These are phyloP conservation scores for Phyllotreta cruciferae DNA, from an alignment of 2,888 invertebrate genomes.

Conservation along the genomic window DNA sequence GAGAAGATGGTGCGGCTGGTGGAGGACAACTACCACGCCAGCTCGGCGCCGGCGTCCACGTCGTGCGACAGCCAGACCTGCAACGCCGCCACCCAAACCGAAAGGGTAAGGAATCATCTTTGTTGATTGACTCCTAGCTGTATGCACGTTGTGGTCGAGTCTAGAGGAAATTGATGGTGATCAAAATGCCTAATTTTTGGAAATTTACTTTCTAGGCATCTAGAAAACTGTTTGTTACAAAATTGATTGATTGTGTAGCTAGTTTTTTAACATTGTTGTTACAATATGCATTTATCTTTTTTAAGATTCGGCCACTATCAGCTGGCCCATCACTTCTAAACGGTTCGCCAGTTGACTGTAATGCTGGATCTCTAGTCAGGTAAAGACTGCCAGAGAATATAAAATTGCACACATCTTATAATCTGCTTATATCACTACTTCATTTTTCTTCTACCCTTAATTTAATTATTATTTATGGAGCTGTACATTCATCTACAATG, in stretches of 20 bases:
- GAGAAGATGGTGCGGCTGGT: conserved; percentile 70
- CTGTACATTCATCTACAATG: too few species aligned
- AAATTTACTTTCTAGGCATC: too few species aligned
- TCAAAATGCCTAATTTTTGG: too few species aligned
- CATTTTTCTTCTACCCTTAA: neutral
- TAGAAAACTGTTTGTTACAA: too few species aligned
- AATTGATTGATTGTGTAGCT: conserved; percentile 2
- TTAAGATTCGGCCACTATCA: conserved; percentile 66
- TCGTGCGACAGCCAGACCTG: conserved; percentile 64
- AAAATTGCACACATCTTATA: too few species aligned
- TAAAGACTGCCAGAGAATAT: conserved; percentile 50
- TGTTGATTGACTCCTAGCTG: neutral
- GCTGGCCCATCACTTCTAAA: conserved; percentile 66
- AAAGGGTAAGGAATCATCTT: conserved; percentile 68
- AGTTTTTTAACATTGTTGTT: neutral
- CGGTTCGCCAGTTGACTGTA: conserved; percentile 62
- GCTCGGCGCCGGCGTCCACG: conserved; percentile 58
- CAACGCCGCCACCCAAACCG: conserved; percentile 87
- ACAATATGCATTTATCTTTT: conserved; percentile 19
- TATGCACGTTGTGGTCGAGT: too few species aligned
- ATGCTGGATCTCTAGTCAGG: conserved; percentile 66
- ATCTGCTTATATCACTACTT: neutral
- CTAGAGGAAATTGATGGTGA: too few species aligned
- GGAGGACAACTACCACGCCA: conserved; percentile 59
- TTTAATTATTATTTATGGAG: too few species aligned